A percentile compares a stretch with the other conserved stretches of the same genome.
These are phyloP conservation scores for Alectoris magna DNA, from an alignment of 2,797 vertebrate species.

Conservation along the genomic window DNA sequence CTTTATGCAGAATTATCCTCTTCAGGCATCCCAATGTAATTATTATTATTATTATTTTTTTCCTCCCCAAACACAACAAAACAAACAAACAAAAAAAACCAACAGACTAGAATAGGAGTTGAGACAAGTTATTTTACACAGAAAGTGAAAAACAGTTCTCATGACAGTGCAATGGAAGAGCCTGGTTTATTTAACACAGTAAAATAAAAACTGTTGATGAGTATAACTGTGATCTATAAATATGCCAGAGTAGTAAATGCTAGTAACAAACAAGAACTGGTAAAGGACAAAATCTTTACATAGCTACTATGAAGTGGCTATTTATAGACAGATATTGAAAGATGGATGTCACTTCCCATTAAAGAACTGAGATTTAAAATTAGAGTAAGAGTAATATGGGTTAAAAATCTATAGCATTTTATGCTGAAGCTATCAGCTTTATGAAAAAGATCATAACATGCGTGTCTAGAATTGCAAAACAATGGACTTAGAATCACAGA, in stretches of 20 bases:
- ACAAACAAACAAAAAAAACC: neutral
- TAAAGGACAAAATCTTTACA: neutral
- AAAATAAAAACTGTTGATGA: constrained; percentile 2
- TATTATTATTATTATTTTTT: too few relatives aligned
- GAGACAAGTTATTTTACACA: neutral
- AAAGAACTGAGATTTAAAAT: neutral
- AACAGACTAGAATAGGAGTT: neutral
- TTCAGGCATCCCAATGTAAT: neutral
- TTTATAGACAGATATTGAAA: neutral
- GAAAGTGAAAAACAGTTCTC: neutral
- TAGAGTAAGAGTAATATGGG: neutral
- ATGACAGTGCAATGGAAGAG: neutral
- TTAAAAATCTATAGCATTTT: neutral
- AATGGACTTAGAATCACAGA: neutral
- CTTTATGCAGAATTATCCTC: neutral
- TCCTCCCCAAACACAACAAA: too few relatives aligned
- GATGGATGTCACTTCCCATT: neutral
- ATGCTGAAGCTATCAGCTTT: neutral
- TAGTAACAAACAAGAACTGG: neutral
- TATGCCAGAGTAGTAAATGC: neutral
- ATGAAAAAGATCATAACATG: neutral
- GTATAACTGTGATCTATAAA: neutral
- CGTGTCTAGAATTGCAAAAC: neutral
- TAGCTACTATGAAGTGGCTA: neutral
- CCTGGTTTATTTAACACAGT: neutral